Evolutionary conservation across 1,140 invertebrate genomes (phyloP).

Genomic region (Drosophila sturtevanti): DNA sequence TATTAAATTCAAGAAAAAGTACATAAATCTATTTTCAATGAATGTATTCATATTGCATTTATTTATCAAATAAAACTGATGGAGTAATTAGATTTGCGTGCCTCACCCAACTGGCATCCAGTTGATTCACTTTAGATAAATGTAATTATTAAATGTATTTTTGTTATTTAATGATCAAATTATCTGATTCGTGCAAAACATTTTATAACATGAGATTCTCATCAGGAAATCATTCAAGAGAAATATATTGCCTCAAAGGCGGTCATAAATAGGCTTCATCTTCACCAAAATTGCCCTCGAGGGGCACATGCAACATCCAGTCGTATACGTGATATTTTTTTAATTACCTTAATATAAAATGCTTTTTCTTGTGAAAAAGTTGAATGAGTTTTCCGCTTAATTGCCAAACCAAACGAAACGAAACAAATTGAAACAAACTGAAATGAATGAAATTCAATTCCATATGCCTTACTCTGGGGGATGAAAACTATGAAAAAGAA

Average conservation of each 20-base stretch:
- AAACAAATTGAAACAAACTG: slow-evolving; percentile 18
- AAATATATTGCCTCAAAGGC: slow-evolving; percentile 43
- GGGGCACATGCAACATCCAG: slow-evolving; percentile 54
- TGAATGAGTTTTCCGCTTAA: slow-evolving; percentile 46
- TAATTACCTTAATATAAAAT: slow-evolving; percentile 65
- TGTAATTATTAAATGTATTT: not conserved
- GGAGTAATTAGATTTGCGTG: not conserved
- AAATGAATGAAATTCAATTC: slow-evolving; percentile 15
- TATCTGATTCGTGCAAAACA: slow-evolving; percentile 8
- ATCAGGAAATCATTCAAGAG: slow-evolving; percentile 11
- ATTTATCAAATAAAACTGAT: too few species aligned
- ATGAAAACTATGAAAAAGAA: slow-evolving; percentile 1
- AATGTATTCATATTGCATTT: too few species aligned
- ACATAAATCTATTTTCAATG: too few species aligned
- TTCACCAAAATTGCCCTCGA: slow-evolving; percentile 54
- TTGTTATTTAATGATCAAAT: slow-evolving; percentile 14
- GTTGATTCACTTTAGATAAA: not conserved
- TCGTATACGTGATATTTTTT: slow-evolving; percentile 77
- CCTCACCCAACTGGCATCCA: not conserved
- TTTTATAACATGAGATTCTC: not conserved
- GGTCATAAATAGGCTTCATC: slow-evolving; percentile 58
- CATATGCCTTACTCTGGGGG: not conserved
- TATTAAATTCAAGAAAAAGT: too few species aligned
- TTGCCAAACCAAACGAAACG: slow-evolving; percentile 40
- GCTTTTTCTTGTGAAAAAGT: slow-evolving; percentile 51